These are phyloP conservation scores for Dendropsophus ebraccatus DNA, from an alignment of 2,113 vertebrate species.

Conservation along the genomic window DNA sequence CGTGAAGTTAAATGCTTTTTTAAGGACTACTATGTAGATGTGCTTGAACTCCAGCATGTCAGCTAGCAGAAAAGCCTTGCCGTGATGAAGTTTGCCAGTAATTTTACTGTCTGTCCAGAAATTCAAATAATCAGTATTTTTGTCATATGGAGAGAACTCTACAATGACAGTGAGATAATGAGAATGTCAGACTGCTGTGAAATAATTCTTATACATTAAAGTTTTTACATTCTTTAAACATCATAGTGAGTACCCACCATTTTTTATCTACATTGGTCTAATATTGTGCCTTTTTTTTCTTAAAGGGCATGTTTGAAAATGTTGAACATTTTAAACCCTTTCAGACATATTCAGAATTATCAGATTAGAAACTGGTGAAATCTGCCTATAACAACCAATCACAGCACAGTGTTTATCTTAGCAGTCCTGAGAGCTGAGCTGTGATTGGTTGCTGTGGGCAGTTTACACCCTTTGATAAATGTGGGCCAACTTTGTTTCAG, in stretches of 20 bases:
- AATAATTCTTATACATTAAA: not conserved
- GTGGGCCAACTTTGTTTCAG: too few species aligned
- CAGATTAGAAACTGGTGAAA: too few species aligned
- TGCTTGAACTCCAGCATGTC: not conserved
- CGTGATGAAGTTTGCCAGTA: not conserved
- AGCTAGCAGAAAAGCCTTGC: not conserved
- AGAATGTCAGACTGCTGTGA: not conserved
- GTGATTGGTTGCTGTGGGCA: too few species aligned
- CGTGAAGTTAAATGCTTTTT: not conserved
- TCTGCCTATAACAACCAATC: too few species aligned
- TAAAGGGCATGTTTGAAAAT: not conserved
- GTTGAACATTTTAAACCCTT: too few species aligned
- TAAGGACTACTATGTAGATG: not conserved
- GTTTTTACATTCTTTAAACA: not conserved
- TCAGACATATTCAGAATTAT: too few species aligned
- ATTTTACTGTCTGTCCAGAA: conserved; percentile 4
- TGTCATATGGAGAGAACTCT: not conserved
- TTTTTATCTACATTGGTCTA: not conserved
- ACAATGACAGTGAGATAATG: not conserved
- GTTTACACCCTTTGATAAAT: too few species aligned
- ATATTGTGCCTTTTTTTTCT: too few species aligned
- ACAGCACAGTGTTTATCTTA: too few species aligned
- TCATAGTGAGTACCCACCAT: not conserved
- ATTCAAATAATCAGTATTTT: not conserved
- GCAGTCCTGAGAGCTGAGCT: too few species aligned